phyloP scores from a whole-genome alignment of 2,113 vertebrate species.

The Platysternon megacephalum region DNA sequence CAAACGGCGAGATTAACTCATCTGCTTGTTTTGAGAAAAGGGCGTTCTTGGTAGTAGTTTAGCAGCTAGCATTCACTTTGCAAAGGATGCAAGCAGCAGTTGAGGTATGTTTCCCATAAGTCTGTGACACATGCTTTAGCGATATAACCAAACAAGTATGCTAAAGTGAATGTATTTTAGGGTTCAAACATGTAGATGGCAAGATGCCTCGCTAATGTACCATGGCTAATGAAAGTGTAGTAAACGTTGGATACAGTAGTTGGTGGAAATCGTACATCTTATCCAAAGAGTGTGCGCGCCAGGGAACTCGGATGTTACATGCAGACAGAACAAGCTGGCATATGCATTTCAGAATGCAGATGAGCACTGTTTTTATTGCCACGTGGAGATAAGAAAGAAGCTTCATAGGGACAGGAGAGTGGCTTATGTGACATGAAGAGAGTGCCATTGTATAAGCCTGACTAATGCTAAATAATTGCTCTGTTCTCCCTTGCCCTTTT shows the following conservation, averaged over 20 bases:
- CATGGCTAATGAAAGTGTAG: not conserved
- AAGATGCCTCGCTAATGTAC: not conserved
- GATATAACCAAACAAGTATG: not conserved
- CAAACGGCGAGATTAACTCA: not conserved
- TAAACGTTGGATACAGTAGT: not conserved
- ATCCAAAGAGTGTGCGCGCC: not conserved
- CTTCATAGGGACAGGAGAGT: conserved; percentile 27
- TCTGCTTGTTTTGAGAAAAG: not conserved
- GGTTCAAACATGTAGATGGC: not conserved
- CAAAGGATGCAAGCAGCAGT: not conserved
- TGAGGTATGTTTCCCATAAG: too few species aligned
- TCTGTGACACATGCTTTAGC: too few species aligned
- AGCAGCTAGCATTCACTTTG: not conserved
- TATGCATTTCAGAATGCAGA: not conserved
- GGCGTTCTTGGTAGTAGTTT: not conserved
- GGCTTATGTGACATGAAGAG: conserved; percentile 37
- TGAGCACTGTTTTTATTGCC: conserved; percentile 42
- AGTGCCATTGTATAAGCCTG: conserved; percentile 47
- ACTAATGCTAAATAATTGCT: conserved; percentile 49
- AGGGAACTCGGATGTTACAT: not conserved
- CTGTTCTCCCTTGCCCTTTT: conserved; percentile 59
- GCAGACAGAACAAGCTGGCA: conserved; percentile 27
- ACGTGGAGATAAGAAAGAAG: conserved; percentile 50
- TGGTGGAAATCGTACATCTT: not conserved
- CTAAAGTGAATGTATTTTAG: not conserved